Evolutionary conservation across 2,888 invertebrate genomes (phyloP), one percentile per base, ranked within the genome.

Genomic region (Leptinotarsa peninsularis): DNA sequence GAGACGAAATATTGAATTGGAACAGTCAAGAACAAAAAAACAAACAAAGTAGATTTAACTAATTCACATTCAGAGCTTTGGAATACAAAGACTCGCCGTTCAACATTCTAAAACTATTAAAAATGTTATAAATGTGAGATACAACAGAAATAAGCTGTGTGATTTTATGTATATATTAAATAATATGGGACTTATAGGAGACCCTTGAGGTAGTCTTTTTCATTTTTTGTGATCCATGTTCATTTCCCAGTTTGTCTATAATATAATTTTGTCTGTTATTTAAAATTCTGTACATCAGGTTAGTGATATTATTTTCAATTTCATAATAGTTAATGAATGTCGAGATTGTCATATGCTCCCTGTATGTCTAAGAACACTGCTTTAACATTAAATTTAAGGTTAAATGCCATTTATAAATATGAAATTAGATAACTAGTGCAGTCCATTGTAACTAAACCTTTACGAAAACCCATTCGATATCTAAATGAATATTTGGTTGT

Each of bases 131-230:
- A 4, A 23, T 3, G 23, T 23, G 23, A 23, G 23, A 23, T 23
- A 23, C 3, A 23, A 23, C 3, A 23, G 23, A 23, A 23, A 69
- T 67, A 73, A 66, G n/a, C 67, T 67, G 52, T 27, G 27, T 27
- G 27, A 14, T n/a, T 17, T 15, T 69, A 21, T 18, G 18, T 76
- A 74, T 7, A 76, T 52, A 21, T 76, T 76, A 50, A 75, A 74
- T 7, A 76, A 18, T 5, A 74, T 10, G 5, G 67, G 66, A 56
- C 68, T 68, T 50, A 75, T 23, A 17, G 71, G 66, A 10, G 71
- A 75, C 1, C 71, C 75, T 54, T 75, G 66, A 18, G 49, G 3
- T 7, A 74, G n/a, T 33, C 76, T 73, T 27, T 33, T 74, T 17
- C 15, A 17, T 50, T 63, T 33, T 23, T 17, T 15, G 4, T 69